Evolutionary conservation across 2,113 vertebrate genomes (phyloP).

Genomic region (Sander lucioperca): DNA sequence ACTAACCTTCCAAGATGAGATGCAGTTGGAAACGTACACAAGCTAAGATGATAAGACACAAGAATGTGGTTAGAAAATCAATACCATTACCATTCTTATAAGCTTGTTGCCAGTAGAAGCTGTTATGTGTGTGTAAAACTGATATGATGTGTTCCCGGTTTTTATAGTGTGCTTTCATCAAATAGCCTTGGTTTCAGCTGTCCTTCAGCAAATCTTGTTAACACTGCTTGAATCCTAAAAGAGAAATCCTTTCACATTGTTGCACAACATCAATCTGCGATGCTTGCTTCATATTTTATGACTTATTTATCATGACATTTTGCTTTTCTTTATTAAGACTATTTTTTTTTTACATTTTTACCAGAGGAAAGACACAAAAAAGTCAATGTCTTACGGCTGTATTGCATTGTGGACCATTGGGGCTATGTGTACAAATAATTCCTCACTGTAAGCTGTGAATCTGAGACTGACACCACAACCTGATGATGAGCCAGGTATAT

Average conservation of each 20-base stretch:
- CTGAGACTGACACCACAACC: background rate
- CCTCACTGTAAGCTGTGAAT: background rate
- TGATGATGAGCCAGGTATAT: background rate
- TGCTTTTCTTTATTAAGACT: background rate
- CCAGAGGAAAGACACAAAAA: background rate
- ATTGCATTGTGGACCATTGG: too few relatives aligned
- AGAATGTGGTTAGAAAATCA: background rate
- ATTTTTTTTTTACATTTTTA: too few relatives aligned
- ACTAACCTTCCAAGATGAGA: background rate
- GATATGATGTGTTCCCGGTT: background rate
- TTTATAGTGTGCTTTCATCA: constrained; percentile 7
- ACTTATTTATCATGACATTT: background rate
- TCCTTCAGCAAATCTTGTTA: constrained; percentile 24
- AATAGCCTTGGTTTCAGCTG: constrained; percentile 14
- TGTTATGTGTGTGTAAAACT: background rate
- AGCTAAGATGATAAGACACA: background rate
- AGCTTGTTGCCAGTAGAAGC: background rate
- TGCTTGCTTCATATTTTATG: background rate
- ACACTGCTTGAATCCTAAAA: background rate
- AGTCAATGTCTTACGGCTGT: background rate
- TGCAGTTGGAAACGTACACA: background rate
- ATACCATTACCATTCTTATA: background rate
- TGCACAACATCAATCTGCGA: background rate
- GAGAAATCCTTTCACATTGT: constrained; percentile 1
- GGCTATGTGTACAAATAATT: too few relatives aligned